Base-by-base conservation (phyloP, 2,113 vertebrate species). In the Oenanthe melanoleuca region DNA sequence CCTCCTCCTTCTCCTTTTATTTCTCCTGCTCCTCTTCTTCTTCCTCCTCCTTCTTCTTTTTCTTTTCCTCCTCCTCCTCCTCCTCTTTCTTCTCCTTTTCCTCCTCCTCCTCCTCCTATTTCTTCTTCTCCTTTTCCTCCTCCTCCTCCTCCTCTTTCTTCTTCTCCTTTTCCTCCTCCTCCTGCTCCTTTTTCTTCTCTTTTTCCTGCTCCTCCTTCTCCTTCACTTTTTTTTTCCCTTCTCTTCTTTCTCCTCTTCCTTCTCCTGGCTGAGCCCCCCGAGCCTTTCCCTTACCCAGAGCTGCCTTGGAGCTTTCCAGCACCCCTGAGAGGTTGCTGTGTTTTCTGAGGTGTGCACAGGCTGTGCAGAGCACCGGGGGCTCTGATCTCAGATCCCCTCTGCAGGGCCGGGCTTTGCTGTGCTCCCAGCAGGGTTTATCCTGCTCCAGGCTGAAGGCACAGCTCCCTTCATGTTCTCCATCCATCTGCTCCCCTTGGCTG, bases 11-110 rank as follows among this genome's bases (percentile, higher is more conserved):
- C 1, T 71, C 1, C 6, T 33, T 37, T 37, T 37, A 37, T 37
- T 37, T 0, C 3, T 42, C 1, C 4, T 66, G 0, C 1, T 64
- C 1, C 19, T 34, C 0, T 2, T n/a, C 1, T 1, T 53, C 0
- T 3, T 55, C 1, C 4, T 59, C 0, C 3, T 45, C 4, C 3
- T 52, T 1, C 9, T 22, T 1, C 3, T 38, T 52, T 3, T 14
- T 38, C 5, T 24, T 34, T 2, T 12, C 1, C 3, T 21, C 0
- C 8, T 29, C 8, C 6, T 38, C 8, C 20, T 29, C 0, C 5
- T 17, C 8, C 5, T 34, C 2, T 5, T 23, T 1, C 0, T 71
- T 0, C 3, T 24, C 1, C 3, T 42, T 1, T 5, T 56, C 0
- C 2, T 64, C 0, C 14, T 23, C 0, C 3, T n/a, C 2, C 5